Evolutionary conservation across 2,113 vertebrate genomes (phyloP).

Genomic region (Lophotis ruficrista): DNA sequence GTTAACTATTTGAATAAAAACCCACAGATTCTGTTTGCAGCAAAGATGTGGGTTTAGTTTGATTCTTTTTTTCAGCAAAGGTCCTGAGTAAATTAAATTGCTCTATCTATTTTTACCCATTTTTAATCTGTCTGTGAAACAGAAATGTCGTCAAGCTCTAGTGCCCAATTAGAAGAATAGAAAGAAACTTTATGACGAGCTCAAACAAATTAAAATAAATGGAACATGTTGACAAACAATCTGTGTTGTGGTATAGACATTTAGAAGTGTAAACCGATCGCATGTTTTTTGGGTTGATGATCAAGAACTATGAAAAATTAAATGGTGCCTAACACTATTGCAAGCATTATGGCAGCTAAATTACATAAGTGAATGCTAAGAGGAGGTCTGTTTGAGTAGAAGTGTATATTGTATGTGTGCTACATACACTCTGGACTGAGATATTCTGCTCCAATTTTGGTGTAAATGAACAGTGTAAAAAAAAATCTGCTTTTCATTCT

Average conservation of each 20-base stretch:
- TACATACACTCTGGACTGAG: background rate
- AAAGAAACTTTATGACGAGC: background rate
- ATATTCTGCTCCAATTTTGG: background rate
- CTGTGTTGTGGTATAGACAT: background rate
- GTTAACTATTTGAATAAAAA: background rate
- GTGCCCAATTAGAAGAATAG: background rate
- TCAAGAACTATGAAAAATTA: background rate
- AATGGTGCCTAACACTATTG: background rate
- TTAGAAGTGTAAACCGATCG: background rate
- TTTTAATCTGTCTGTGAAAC: background rate
- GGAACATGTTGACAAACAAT: background rate
- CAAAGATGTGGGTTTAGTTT: background rate
- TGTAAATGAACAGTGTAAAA: background rate
- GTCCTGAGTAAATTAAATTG: background rate
- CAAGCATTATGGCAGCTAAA: background rate
- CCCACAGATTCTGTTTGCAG: background rate
- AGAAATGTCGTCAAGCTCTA: background rate
- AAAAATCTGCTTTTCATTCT: background rate
- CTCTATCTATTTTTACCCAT: background rate
- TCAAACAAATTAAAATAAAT: background rate
- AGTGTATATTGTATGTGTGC: background rate
- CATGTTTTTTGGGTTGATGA: background rate
- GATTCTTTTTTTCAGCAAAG: background rate
- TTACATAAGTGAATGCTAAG: background rate
- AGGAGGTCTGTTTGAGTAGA: background rate